Evolutionary conservation across 2,888 invertebrate genomes (phyloP).

Genomic region (Siphonodentalium dalli): DNA sequence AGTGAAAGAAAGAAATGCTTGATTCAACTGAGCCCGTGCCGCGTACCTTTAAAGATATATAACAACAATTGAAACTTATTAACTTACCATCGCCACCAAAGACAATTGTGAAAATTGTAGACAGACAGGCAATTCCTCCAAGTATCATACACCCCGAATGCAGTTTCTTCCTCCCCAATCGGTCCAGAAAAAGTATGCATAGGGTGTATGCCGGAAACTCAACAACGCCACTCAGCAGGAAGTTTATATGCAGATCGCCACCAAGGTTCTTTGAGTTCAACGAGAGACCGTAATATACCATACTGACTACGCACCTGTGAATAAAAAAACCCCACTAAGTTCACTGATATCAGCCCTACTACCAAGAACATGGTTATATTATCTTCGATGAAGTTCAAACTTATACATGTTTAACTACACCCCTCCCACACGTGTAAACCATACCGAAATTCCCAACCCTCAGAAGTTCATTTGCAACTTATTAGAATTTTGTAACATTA

Average conservation of each 20-base stretch:
- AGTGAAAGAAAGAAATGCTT: no score
- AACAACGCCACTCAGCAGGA: conserved; percentile 43
- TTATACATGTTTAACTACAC: no score
- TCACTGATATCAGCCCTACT: no score
- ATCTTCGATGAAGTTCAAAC: no score
- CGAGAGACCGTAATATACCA: conserved; percentile 51
- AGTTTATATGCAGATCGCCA: conserved; percentile 50
- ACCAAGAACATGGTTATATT: no score
- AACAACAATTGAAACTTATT: background rate
- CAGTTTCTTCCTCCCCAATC: conserved; percentile 40
- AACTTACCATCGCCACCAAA: conserved; percentile 37
- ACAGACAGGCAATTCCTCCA: conserved; percentile 65
- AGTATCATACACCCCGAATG: conserved; percentile 39
- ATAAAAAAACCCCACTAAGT: background rate
- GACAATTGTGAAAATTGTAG: conserved; percentile 69
- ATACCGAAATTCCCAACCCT: no score
- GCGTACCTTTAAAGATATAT: no score
- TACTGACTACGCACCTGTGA: conserved; percentile 48
- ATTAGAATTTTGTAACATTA: no score
- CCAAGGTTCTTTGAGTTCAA: conserved; percentile 47
- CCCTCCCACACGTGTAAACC: no score
- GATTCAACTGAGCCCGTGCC: no score
- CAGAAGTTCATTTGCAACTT: no score
- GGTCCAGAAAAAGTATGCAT: conserved; percentile 39
- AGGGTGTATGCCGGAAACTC: conserved; percentile 46